phyloP scores from a whole-genome alignment of 2,797 vertebrate genomes.

The Chrosomus eos region DNA sequence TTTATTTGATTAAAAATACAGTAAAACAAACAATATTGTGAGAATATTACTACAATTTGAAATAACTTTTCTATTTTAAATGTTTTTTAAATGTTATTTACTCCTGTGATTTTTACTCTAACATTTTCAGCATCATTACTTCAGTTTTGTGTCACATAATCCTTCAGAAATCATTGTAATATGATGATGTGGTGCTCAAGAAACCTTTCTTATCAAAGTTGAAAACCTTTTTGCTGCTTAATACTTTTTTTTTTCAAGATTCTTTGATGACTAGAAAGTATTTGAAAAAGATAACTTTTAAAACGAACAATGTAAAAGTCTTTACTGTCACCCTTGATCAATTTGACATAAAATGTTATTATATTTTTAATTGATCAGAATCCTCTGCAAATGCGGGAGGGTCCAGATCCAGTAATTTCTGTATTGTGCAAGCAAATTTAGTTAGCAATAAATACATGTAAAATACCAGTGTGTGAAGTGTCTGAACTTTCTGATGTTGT shows the following conservation, averaged over 20 bases:
- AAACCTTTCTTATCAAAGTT: background rate
- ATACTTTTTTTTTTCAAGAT: background rate
- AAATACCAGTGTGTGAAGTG: background rate
- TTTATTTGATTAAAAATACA: background rate
- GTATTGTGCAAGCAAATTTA: background rate
- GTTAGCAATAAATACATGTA: background rate
- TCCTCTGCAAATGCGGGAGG: background rate
- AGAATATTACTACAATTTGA: background rate
- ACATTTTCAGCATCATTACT: background rate
- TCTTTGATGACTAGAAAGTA: background rate
- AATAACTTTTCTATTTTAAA: too few relatives aligned
- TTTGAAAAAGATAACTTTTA: background rate
- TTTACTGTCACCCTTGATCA: background rate
- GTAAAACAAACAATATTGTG: background rate
- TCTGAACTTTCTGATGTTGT: background rate
- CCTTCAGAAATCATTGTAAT: background rate
- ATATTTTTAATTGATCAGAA: background rate
- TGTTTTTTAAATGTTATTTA: background rate
- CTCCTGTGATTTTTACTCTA: background rate
- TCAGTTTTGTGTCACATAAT: background rate
- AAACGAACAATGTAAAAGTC: too few relatives aligned
- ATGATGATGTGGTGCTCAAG: background rate
- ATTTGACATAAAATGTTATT: background rate
- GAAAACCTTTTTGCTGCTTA: background rate
- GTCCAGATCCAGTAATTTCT: background rate